These are phyloP conservation scores for Eulacestoma nigropectus DNA, from an alignment of 2,113 vertebrate species.

Conservation along the genomic window DNA sequence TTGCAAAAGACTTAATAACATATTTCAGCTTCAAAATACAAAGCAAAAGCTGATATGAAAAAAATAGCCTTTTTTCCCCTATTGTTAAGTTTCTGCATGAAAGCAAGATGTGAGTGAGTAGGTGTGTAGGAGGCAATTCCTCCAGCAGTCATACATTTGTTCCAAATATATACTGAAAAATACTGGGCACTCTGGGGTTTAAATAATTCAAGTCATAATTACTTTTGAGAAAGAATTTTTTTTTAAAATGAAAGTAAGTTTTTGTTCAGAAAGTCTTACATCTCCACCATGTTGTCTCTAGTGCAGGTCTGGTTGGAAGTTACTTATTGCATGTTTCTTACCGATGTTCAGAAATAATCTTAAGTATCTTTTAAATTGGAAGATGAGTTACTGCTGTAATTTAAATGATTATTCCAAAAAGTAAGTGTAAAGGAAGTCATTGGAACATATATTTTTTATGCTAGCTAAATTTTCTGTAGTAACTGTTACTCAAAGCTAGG, in stretches of 20 bases:
- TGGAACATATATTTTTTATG: not conserved
- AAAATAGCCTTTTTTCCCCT: not conserved
- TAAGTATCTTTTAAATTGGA: not conserved
- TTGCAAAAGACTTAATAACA: not conserved
- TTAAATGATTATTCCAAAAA: not conserved
- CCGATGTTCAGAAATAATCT: not conserved
- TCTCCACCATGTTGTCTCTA: not conserved
- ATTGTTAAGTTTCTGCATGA: not conserved
- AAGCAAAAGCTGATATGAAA: not conserved
- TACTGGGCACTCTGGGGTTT: not conserved
- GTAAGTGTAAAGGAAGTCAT: not conserved
- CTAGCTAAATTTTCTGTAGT: not conserved
- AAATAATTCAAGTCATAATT: not conserved
- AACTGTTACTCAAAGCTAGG: not conserved
- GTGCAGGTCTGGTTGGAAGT: not conserved
- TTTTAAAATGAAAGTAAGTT: not conserved
- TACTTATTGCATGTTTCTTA: not conserved
- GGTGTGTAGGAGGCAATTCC: conserved; percentile 23
- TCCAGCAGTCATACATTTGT: not conserved
- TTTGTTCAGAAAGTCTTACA: not conserved
- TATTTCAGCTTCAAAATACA: not conserved
- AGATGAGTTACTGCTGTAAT: not conserved
- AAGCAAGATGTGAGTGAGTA: not conserved
- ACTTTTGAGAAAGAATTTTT: not conserved
- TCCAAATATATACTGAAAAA: conserved; percentile 21